phyloP scores from a whole-genome alignment of 2,888 invertebrate genomes.

The Drosophila nr. fundita region DNA sequence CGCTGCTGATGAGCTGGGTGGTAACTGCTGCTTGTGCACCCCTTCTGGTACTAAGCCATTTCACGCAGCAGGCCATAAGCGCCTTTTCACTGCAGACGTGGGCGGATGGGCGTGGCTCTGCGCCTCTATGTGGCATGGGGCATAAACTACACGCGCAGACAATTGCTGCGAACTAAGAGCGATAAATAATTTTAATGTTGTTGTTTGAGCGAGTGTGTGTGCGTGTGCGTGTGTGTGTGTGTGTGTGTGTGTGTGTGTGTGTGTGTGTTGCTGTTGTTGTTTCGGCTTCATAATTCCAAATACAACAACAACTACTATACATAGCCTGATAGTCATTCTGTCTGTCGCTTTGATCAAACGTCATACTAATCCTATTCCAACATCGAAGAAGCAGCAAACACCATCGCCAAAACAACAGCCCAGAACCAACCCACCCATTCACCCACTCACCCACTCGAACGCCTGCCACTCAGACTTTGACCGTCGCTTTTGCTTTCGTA shows the following conservation, averaged over 20 bases:
- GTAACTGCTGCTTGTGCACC: slow-evolving; percentile 28
- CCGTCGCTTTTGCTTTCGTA: slow-evolving; percentile 30
- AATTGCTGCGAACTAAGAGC: slow-evolving; percentile 61
- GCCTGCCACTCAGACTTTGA: slow-evolving; percentile 49
- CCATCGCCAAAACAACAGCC: background rate
- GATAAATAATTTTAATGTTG: slow-evolving; percentile 71
- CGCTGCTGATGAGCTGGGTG: slow-evolving; percentile 72
- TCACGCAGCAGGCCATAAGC: slow-evolving; percentile 47
- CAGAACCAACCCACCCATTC: background rate
- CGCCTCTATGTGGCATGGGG: slow-evolving; percentile 36
- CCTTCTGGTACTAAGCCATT: slow-evolving; percentile 20
- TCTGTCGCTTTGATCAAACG: slow-evolving; percentile 68
- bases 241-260: slow-evolving; percentile 19
- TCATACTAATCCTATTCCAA: slow-evolving; percentile 58
- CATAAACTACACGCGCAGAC: slow-evolving; percentile 74
- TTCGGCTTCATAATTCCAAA: slow-evolving; percentile 67
- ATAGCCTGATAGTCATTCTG: slow-evolving; percentile 7
- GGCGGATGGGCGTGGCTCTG: slow-evolving; percentile 33
- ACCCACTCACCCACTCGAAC: slow-evolving; percentile 4
- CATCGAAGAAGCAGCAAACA: slow-evolving; percentile 2
- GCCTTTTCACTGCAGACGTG: slow-evolving; percentile 58
- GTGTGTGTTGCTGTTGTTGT: slow-evolving; percentile 23
- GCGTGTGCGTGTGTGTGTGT: slow-evolving; percentile 14
- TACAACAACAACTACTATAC: slow-evolving; percentile 2
- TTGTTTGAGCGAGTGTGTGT: slow-evolving; percentile 1